phyloP scores from a whole-genome alignment of 2,888 invertebrate species.

The Pandemis cinnamomeana region DNA sequence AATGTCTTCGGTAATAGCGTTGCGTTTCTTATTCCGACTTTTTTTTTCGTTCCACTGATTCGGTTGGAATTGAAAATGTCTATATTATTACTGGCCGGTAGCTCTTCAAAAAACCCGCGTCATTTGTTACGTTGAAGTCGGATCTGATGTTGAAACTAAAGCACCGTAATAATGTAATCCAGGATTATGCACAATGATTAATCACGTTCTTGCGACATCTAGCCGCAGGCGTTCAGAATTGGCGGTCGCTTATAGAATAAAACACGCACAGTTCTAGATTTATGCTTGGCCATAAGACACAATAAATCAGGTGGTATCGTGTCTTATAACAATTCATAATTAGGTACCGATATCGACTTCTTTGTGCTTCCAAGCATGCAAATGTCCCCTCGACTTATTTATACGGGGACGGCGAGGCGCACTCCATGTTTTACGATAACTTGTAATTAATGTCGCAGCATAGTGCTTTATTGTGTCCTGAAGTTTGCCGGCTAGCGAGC shows the following conservation, averaged over 20 bases:
- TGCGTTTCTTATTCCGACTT: not conserved
- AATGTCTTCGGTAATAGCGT: slow-evolving; percentile 28
- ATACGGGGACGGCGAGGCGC: slow-evolving; percentile 47
- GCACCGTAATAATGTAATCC: slow-evolving; percentile 54
- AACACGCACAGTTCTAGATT: slow-evolving; percentile 50
- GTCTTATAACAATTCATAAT: slow-evolving; percentile 71
- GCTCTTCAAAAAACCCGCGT: slow-evolving; percentile 1
- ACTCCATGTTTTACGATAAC: slow-evolving; percentile 46
- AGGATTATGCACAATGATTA: slow-evolving; percentile 65
- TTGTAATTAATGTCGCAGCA: slow-evolving; percentile 47
- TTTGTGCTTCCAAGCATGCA: slow-evolving; percentile 68
- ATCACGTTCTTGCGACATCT: slow-evolving; percentile 61
- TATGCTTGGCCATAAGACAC: slow-evolving; percentile 57
- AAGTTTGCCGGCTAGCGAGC: slow-evolving; percentile 43
- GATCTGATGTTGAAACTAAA: slow-evolving; percentile 36
- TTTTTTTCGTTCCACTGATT: slow-evolving; percentile 20
- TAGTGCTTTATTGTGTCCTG: slow-evolving; percentile 45
- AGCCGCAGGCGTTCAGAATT: slow-evolving; percentile 58
- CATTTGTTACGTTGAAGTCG: slow-evolving; percentile 31
- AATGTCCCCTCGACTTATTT: slow-evolving; percentile 66
- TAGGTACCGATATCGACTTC: slow-evolving; percentile 67
- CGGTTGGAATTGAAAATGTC: slow-evolving; percentile 18
- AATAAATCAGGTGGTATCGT: slow-evolving; percentile 67
- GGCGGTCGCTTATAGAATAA: slow-evolving; percentile 50
- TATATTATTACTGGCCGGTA: slow-evolving; percentile 21